These are phyloP conservation scores for Probosciger aterrimus DNA, from an alignment of 2,113 vertebrate species.

Conservation along the genomic window DNA sequence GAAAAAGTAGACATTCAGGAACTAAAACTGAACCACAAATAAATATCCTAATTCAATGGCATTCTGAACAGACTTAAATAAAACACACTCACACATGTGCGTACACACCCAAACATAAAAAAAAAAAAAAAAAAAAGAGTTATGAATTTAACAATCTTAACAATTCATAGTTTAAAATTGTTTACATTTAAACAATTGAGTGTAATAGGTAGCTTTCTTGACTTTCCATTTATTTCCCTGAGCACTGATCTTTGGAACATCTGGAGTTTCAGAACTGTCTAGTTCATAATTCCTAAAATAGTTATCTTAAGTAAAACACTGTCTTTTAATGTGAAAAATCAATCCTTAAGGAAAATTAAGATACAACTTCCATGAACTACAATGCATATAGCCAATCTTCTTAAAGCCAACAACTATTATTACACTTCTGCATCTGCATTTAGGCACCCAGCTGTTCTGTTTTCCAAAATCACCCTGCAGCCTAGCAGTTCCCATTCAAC, in stretches of 20 bases:
- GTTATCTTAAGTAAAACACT: constrained; percentile 14
- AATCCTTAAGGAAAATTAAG: constrained; percentile 13
- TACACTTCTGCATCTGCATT: not conserved
- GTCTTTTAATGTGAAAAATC: not conserved
- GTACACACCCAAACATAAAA: not conserved
- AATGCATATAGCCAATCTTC: not conserved
- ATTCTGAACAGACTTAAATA: not conserved
- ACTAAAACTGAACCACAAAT: constrained; percentile 4
- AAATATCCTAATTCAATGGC: constrained; percentile 11
- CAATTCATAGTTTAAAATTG: constrained; percentile 20
- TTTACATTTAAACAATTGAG: constrained; percentile 13
- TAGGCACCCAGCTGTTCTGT: constrained; percentile 1
- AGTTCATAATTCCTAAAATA: constrained; percentile 33
- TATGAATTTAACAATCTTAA: not conserved
- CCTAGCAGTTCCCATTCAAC: not conserved
- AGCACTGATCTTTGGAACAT: constrained; percentile 63
- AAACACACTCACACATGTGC: not conserved
- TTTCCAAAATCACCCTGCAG: not conserved
- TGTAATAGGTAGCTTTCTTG: constrained; percentile 14
- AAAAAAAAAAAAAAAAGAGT: not conserved
- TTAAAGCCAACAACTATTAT: not conserved
- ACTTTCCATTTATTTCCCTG: constrained; percentile 54
- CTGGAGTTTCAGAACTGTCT: constrained; percentile 32
- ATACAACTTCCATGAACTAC: not conserved
- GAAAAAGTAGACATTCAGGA: not conserved